A percentile compares a stretch with the other conserved stretches of the same genome.
Evolutionary conservation across 2,797 vertebrate genomes (phyloP).

Genomic region (Vespertilio murinus): DNA sequence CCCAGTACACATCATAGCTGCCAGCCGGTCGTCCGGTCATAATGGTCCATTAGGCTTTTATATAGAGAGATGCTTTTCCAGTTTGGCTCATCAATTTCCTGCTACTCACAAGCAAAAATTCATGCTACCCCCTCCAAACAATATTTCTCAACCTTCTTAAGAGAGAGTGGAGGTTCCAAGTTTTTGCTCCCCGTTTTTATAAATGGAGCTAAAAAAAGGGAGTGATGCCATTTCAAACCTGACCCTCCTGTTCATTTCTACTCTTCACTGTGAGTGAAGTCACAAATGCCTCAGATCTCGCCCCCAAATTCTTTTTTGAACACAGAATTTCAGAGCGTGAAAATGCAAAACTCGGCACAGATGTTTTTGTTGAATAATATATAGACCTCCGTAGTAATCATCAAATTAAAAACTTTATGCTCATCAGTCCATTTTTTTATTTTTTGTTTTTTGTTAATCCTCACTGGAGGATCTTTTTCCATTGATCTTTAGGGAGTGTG

Average conservation of each 20-base stretch:
- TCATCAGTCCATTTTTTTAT: background rate
- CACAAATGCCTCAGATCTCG: background rate
- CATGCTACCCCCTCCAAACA: background rate
- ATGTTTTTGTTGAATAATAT: background rate
- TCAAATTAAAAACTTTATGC: background rate
- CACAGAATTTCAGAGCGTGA: background rate
- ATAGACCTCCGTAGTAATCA: background rate
- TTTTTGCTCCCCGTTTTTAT: background rate
- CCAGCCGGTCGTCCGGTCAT: rapidly evolving
- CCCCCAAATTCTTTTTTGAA: background rate
- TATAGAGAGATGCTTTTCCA: background rate
- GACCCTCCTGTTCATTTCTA: background rate
- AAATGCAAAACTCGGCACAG: background rate
- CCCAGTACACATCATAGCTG: no score
- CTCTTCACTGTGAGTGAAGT: background rate
- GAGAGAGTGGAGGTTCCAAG: background rate
- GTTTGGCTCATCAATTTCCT: background rate
- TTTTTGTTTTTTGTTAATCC: no score
- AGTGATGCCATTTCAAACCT: background rate
- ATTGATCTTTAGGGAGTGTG: no score
- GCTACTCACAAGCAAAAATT: background rate
- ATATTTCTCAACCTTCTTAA: background rate
- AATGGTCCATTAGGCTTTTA: no score
- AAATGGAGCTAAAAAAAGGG: background rate
- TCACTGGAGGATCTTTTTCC: no score